Evolutionary conservation across 2,888 invertebrate genomes (phyloP), one percentile per base, ranked within the genome.

Genomic region (Stramonita haemastoma): DNA sequence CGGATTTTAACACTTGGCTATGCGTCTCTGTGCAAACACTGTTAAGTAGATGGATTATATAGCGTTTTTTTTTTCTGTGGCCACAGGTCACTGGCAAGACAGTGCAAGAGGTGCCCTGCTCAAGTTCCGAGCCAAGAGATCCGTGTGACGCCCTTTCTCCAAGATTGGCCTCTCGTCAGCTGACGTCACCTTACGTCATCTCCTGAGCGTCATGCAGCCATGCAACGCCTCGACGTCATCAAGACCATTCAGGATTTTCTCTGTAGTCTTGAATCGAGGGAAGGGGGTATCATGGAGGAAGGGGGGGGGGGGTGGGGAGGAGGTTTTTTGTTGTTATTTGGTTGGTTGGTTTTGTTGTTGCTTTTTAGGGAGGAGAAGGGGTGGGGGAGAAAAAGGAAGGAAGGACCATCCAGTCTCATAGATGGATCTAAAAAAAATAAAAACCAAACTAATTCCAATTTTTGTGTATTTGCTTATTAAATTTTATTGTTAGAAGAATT

Each of bases 131-230:
- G 89, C 90, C 92, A 83, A 77, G 89, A 26, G 91, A 93, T 46
- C 93, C 92, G 0, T 93, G 93, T 89, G 91, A 91, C 57, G 92
- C 92, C 5, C 84, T 93, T 13, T 89, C 92, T 32, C 90, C 91
- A 73, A 91, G 91, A 84, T 93, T 92, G 93, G 90, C 90, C 11
- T 89, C 87, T 6, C 89, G 91, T 15, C 70, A 88, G 0, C 88
- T 46, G 85, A 87, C 17, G 90, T 91, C 5, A 92, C 91, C 6
- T 89, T 92, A 8, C 34, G 83, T 26, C 73, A 84, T 29, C 90
- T 93, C 29, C 81, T 90, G n/a, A 34, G 87, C 19, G 88, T 89
- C 36, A 88, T 93, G 77, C 79, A 79, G n/a, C 26, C n/a, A 92
- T 93, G 83, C 89, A 90, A 85, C 85, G 93, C 46, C 66, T 91